Conservation (phyloP, 2,797 vertebrate species). For the Etheostoma nigrum region DNA sequence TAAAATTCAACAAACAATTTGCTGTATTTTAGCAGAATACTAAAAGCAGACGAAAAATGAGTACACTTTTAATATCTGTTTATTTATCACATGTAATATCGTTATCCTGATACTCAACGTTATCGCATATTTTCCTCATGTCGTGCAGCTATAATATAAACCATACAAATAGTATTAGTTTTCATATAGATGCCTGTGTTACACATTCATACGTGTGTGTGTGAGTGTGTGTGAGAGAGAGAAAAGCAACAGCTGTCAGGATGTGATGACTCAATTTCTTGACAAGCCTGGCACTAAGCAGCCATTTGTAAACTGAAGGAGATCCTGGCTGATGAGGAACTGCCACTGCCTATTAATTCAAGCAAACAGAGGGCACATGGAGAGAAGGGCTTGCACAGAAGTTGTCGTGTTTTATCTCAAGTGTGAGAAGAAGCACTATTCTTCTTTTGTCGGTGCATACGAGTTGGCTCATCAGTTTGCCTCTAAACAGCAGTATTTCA, state of each 20-base stretch:
- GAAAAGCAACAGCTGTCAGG: conserved; percentile 71
- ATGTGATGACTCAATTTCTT: conserved; percentile 79
- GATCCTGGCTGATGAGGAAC: conserved; percentile 72
- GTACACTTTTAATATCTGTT: too few relatives aligned
- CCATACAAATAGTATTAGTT: not conserved
- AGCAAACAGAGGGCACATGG: conserved; percentile 35
- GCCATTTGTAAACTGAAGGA: conserved; percentile 74
- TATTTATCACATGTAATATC: too few relatives aligned
- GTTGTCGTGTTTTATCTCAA: conserved; percentile 19
- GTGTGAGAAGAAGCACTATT: not conserved
- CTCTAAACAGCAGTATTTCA: not conserved
- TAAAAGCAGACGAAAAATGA: too few relatives aligned
- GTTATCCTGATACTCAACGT: too few relatives aligned
- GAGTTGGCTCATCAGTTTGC: not conserved
- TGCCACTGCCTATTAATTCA: conserved; percentile 72
- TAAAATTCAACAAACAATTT: too few relatives aligned
- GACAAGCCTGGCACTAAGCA: conserved; percentile 75
- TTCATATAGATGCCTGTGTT: conserved; percentile 37
- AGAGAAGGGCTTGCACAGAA: conserved; percentile 14
- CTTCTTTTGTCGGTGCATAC: not conserved
- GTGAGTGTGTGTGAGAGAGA: conserved; percentile 30
- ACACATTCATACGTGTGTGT: conserved; percentile 40
- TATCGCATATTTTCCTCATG: too few relatives aligned
- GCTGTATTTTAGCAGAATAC: too few relatives aligned
- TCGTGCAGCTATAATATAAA: too few relatives aligned